phyloP scores from a whole-genome alignment of 2,113 vertebrate species.

The Lampris megalopsis region DNA sequence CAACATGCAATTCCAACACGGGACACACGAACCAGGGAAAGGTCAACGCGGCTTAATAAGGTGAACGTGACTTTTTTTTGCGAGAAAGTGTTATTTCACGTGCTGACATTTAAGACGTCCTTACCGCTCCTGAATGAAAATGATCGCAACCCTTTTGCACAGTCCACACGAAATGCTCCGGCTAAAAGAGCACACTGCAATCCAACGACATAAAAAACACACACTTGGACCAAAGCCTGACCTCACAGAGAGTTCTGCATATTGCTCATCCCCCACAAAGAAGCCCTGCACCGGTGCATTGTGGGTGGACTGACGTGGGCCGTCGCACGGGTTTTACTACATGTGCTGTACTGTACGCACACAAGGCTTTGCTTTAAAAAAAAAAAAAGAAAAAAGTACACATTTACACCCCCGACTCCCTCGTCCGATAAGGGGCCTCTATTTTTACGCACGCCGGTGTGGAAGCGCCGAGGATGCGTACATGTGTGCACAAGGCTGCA shows the following conservation, averaged over 20 bases:
- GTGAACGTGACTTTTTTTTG: conserved; percentile 23
- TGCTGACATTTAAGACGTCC: conserved; percentile 53
- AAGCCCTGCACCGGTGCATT: conserved; percentile 61
- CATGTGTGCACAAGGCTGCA: conserved; percentile 4
- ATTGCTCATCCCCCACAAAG: conserved; percentile 72
- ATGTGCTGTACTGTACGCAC: conserved; percentile 44
- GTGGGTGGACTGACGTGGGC: conserved; percentile 73
- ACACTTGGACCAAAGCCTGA: conserved; percentile 52
- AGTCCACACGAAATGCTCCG: conserved; percentile 21
- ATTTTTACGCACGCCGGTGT: neutral
- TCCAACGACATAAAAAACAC: conserved; percentile 38
- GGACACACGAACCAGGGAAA: conserved; percentile 41
- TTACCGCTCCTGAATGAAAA: conserved; percentile 23
- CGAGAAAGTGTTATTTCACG: conserved; percentile 22
- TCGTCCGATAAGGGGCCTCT: conserved; percentile 25
- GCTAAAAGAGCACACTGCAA: conserved; percentile 44
- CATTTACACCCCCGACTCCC: conserved; percentile 1
- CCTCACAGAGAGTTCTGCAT: conserved; percentile 56
- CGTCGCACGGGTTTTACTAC: conserved; percentile 49
- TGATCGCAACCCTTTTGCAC: conserved; percentile 21
- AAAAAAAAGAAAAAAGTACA: neutral
- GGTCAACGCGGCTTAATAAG: conserved; percentile 50
- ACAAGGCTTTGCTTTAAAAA: conserved; percentile 30
- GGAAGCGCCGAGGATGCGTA: neutral
- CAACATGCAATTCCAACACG: conserved; percentile 45